A percentile compares a stretch with the other conserved stretches of the same genome.
Conservation (phyloP, 2,797 vertebrate species). For the Crax fasciolata region DNA sequence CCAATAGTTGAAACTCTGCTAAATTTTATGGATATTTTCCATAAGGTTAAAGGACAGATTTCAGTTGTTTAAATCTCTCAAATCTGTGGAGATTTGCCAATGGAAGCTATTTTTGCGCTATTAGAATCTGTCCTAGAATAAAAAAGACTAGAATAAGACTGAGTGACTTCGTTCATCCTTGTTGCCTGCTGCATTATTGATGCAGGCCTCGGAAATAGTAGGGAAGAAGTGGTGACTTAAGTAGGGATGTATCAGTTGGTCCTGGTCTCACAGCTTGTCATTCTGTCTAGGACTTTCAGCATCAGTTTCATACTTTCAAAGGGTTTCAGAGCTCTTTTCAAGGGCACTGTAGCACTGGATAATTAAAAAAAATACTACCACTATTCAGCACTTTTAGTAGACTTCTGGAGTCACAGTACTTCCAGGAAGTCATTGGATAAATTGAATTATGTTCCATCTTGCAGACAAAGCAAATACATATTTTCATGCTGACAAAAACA, state of each 20-base stretch:
- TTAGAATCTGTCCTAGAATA: constrained; percentile 25
- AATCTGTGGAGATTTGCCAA: not conserved
- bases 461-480: constrained; percentile 9
- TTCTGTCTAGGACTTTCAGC: not conserved
- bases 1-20: not conserved
- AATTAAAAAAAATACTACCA: not conserved
- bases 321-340: constrained; percentile 30
- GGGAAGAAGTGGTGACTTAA: not conserved
- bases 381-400: constrained; percentile 48
- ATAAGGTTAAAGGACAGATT: not conserved
- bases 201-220: not conserved
- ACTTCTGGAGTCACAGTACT: constrained; percentile 36
- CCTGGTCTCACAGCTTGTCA: not conserved
- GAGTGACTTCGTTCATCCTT: not conserved
- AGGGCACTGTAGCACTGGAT: not conserved
- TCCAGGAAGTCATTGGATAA: constrained; percentile 48
- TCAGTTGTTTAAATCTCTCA: not conserved
- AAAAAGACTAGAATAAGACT: constrained; percentile 1
- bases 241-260: not conserved
- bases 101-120: constrained; percentile 22
- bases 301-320: not conserved
- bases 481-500: constrained; percentile 43
- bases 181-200: constrained; percentile 54
- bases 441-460: constrained; percentile 9
- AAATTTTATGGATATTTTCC: not conserved